Evolutionary conservation across 2,797 vertebrate genomes (phyloP), one percentile per base, ranked within the genome.

Genomic region (Anas flavirostris): DNA sequence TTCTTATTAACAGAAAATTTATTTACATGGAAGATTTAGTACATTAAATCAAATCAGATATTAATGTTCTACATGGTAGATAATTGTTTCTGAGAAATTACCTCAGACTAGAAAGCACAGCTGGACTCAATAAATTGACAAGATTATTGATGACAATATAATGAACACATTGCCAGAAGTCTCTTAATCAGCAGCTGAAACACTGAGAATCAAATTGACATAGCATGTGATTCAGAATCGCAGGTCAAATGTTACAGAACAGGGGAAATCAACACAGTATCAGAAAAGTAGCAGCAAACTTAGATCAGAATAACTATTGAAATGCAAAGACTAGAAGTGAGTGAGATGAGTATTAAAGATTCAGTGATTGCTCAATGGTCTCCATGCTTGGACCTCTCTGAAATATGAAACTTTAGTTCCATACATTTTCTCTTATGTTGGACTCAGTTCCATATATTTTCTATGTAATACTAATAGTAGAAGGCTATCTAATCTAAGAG

Each of bases 211-310:
- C 48, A 41, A 73, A 72, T 1, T 22, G 23, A 39, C 18, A 4
- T 48, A 73, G 33, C 11, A 66, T 0, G 1, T 0, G 3, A 46
- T 21, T 79, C 31, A 66, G 25, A 84, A 78, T 9, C 1, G 1
- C 39, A 76, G 0, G 1, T 66, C 28, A 90, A 85, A 46, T 10
- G 15, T 39, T 12, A 82, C 6, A 73, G 37, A 82, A 78, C 16
- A 75, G 23, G 15, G 88, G 48, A 68, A 75, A 88, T 8, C n/a
- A 70, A 48, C 11, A 19, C 7, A 75, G 12, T 22, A 60, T 48
- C 53, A 81, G 26, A 79, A 77, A 80, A 8, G 13, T 0, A 50
- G 22, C 21, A 91, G 15, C 16, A 91, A 86, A 72, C 68, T 64
- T 33, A 86, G 14, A 94, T 35, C 14, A 87, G 46, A 94, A 59